Evolutionary conservation across 2,113 vertebrate species (phyloP).

Genomic region (Holacanthus passer): DNA sequence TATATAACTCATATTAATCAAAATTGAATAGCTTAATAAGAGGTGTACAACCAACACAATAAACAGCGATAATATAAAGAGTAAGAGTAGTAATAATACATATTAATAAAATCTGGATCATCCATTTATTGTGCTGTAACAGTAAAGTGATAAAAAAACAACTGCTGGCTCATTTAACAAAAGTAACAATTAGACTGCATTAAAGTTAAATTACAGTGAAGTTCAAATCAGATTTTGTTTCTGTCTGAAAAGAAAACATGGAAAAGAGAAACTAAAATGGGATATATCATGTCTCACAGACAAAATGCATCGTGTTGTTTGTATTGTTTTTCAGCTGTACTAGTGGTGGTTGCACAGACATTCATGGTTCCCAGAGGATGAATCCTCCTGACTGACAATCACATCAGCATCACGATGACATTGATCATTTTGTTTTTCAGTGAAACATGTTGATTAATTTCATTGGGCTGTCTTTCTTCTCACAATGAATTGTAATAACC

Average conservation of each 20-base stretch:
- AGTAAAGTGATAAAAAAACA: neutral
- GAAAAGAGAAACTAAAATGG: too few relatives aligned
- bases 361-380: neutral
- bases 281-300: neutral
- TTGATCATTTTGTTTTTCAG: neutral
- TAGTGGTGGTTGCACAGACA: neutral
- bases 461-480: neutral
- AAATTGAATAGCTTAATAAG: neutral
- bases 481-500: neutral
- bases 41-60: neutral
- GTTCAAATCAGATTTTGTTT: neutral
- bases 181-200: neutral
- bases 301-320: neutral
- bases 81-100: too few relatives aligned
- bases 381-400: neutral
- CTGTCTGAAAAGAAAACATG: neutral
- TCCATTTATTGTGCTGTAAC: neutral
- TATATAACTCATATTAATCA: neutral
- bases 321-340: neutral
- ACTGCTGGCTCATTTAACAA: neutral
- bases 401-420: neutral
- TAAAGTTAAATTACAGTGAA: neutral
- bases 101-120: neutral
- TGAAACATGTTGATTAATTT: neutral
- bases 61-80: neutral